A percentile compares a stretch with the other conserved stretches of the same genome.
These are phyloP conservation scores for Sebastes baramenuke DNA, from an alignment of 2,797 vertebrate species.

Conservation along the genomic window DNA sequence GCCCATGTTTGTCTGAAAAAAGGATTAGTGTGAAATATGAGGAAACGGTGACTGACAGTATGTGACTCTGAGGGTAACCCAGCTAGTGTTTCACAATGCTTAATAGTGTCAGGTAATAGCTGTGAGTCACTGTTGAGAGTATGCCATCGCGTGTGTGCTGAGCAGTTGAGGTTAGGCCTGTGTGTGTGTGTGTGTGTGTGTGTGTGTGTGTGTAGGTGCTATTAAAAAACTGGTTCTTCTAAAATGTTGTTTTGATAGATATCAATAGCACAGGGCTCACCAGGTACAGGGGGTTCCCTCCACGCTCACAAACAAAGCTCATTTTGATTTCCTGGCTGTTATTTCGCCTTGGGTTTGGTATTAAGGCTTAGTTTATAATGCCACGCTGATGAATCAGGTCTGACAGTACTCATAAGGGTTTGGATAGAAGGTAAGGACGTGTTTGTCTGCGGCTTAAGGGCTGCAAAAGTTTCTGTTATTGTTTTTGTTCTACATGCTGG, in stretches of 20 bases:
- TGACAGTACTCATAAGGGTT: conserved; percentile 44
- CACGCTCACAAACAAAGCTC: conserved; percentile 23
- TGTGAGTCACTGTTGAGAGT: conserved; percentile 73
- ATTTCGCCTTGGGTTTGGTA: conserved; percentile 29
- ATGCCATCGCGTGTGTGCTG: conserved; percentile 73
- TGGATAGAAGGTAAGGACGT: conserved; percentile 31
- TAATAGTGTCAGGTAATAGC: conserved; percentile 69
- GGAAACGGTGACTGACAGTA: conserved; percentile 62
- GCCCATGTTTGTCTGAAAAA: conserved; percentile 69
- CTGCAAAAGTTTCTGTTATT: conserved; percentile 64
- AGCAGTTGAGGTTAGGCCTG: conserved; percentile 53
- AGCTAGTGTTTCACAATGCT: conserved; percentile 72
- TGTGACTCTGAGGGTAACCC: conserved; percentile 68
- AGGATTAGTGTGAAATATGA: conserved; percentile 73
- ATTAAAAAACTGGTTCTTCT: conserved; percentile 67
- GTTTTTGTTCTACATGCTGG: conserved; percentile 57
- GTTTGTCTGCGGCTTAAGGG: conserved; percentile 55
- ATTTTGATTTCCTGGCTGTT: conserved; percentile 35
- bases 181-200: conserved; percentile 19
- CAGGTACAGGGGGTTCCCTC: conserved; percentile 67
- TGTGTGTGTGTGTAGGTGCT: conserved; percentile 25
- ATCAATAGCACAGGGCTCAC: conserved; percentile 65
- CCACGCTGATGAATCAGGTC: conserved; percentile 36
- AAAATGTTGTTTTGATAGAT: conserved; percentile 73
- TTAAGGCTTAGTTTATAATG: conserved; percentile 9